These are phyloP conservation scores for Zonotrichia leucophrys DNA, from an alignment of 2,113 vertebrate species.

Conservation along the genomic window DNA sequence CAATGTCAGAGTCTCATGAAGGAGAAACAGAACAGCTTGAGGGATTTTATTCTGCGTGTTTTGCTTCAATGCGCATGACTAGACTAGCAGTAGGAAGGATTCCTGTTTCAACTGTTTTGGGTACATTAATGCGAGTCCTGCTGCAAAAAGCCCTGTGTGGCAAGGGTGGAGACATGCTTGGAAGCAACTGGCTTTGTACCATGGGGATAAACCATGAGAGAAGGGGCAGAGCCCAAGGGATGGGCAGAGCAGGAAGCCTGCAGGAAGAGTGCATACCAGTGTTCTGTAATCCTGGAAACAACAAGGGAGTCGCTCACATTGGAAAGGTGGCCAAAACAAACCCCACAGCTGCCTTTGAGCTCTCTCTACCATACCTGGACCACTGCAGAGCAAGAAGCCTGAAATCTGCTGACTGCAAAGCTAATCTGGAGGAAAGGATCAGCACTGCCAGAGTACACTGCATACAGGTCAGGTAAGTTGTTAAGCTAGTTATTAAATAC, in stretches of 20 bases:
- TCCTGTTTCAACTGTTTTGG: background rate
- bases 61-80: background rate
- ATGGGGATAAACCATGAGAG: background rate
- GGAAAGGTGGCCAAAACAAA: background rate
- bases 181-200: background rate
- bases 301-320: background rate
- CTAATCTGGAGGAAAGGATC: background rate
- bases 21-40: background rate
- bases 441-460: background rate
- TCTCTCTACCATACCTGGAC: background rate
- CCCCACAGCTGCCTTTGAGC: background rate
- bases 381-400: background rate
- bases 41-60: background rate
- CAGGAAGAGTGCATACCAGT: background rate
- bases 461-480: background rate
- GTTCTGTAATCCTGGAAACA: background rate
- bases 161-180: background rate
- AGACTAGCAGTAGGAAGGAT: background rate
- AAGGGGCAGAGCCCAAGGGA: background rate
- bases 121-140: background rate
- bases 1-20: background rate
- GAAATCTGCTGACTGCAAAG: background rate
- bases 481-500: background rate
- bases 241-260: background rate
- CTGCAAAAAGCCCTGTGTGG: background rate